Percentiles rank a stretch among this genome's conserved stretches.
Conservation (phyloP, 2,888 invertebrate genomes). For the Meandrusa payeni region DNA sequence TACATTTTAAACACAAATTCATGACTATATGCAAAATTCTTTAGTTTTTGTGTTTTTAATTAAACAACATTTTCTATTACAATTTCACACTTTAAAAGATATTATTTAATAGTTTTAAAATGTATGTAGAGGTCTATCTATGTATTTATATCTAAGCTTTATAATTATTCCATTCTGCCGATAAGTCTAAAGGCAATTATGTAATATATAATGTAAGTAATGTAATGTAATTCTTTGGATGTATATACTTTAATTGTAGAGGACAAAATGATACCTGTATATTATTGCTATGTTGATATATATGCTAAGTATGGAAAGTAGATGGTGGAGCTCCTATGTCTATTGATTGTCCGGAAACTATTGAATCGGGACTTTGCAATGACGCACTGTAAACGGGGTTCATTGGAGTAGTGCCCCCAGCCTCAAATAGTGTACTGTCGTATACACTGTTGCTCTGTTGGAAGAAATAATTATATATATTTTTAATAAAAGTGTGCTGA, state of each 20-base stretch:
- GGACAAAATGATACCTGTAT: constrained; percentile 25
- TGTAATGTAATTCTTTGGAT: constrained; percentile 50
- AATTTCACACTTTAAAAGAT: too few species aligned
- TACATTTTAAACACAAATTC: too few species aligned
- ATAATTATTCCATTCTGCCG: constrained; percentile 16
- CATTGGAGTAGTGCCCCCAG: constrained; percentile 82
- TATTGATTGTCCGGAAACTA: constrained; percentile 78
- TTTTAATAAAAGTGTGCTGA: too few species aligned
- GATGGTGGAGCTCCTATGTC: constrained; percentile 52
- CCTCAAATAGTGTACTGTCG: constrained; percentile 86
- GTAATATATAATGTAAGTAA: too few species aligned
- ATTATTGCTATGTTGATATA: constrained; percentile 64
- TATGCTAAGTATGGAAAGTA: constrained; percentile 49
- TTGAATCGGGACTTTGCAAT: constrained; percentile 86
- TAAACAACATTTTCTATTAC: too few species aligned
- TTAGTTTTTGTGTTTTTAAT: too few species aligned
- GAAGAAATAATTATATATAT: too few species aligned
- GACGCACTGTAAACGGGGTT: constrained; percentile 86
- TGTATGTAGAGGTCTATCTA: too few species aligned
- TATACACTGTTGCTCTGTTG: constrained; percentile 86
- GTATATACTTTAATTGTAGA: constrained; percentile 28
- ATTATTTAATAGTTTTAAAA: too few species aligned
- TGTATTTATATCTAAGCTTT: too few species aligned
- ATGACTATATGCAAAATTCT: too few species aligned
- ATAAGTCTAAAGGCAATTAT: constrained; percentile 29